Evolutionary conservation across 2,113 vertebrate species (phyloP), one percentile per base, ranked within the genome.

Genomic region (Propithecus coquereli): DNA sequence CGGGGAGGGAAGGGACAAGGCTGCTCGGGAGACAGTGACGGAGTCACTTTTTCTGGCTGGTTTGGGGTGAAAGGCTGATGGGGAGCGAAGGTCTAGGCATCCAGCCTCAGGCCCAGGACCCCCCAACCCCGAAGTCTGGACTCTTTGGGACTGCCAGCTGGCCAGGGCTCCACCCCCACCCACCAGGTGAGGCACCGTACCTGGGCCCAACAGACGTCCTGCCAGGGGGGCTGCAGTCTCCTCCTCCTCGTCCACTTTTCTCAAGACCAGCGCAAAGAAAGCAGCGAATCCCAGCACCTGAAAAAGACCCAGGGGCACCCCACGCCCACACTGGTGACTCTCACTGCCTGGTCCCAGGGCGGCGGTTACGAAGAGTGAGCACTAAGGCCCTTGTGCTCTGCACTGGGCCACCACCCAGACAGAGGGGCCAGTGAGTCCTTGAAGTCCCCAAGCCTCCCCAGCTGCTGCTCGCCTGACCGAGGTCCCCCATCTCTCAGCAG

Each of bases 271-370:
- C 79, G 99, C 99, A 97, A 99, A 99, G 98, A 99, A 99, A 89
- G 99, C 99, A 91, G 99, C 99, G 98, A 99, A 99, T 76, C 99
- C 99, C 96, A 99, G 98, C 83, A 99, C 99, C 99, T 99, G 93
- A 30, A 98, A 66, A 90, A 86, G 5, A 93, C 16, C 68, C 13
- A 0, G 6, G 3, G 83, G 59, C 92, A 16, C 59, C 80, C 40
- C 12, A 17, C 45, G 37, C 5, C 32, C 18, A 10, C 6, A 2
- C 0, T 50, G 22, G 17, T 71, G 40, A 30, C 50, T 61, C 40
- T 27, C 65, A 80, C 30, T 3, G 47, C 34, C 34, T 68, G 34
- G 14, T n/a, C 34, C 4, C 5, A 47, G 59, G 27, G 40, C 61
- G 6, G 0, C 25, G 40, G 43, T 34, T 22, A 22, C 12, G 12